Percentiles rank a stretch among this genome's conserved stretches.
These are phyloP conservation scores for Camponotus floridanus DNA, from an alignment of 1,140 invertebrate genomes.

Conservation along the genomic window DNA sequence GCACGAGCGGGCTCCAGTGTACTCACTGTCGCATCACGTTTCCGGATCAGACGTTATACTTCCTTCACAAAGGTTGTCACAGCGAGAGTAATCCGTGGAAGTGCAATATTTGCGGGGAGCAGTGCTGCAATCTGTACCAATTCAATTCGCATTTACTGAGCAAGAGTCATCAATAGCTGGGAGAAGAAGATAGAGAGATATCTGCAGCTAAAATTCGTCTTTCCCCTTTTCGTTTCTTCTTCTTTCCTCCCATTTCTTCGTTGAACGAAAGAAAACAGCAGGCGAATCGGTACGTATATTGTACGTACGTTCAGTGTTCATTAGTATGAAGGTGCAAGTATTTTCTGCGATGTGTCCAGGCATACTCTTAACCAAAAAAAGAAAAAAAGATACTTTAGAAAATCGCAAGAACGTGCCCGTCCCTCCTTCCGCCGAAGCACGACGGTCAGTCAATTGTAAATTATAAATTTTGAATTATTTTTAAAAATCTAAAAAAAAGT, in stretches of 20 bases:
- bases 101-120: conserved; percentile 98
- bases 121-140: conserved; percentile 97
- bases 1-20: conserved; percentile 89
- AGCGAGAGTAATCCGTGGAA: conserved; percentile 98
- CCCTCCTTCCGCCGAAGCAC: background rate
- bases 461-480: conserved; percentile 34
- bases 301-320: conserved; percentile 52
- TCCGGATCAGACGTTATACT: conserved; percentile 97
- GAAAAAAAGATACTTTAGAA: conserved; percentile 8
- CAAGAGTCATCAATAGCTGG: conserved; percentile 92
- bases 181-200: conserved; percentile 26
- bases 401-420: background rate
- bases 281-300: conserved; percentile 21
- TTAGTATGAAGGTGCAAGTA: conserved; percentile 50
- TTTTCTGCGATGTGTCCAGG: conserved; percentile 46
- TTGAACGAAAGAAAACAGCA: conserved; percentile 30
- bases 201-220: conserved; percentile 34
- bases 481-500: conserved; percentile 11
- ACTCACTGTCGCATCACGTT: conserved; percentile 97
- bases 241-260: conserved; percentile 14
- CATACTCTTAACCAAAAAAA: conserved; percentile 39
- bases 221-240: conserved; percentile 37
- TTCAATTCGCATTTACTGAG: conserved; percentile 98
- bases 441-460: conserved; percentile 38
- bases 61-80: conserved; percentile 98